Percentiles rank a stretch among this genome's conserved stretches.
Evolutionary conservation across 2,113 vertebrate species (phyloP).

Genomic region (Ibidorhyncha struthersii): DNA sequence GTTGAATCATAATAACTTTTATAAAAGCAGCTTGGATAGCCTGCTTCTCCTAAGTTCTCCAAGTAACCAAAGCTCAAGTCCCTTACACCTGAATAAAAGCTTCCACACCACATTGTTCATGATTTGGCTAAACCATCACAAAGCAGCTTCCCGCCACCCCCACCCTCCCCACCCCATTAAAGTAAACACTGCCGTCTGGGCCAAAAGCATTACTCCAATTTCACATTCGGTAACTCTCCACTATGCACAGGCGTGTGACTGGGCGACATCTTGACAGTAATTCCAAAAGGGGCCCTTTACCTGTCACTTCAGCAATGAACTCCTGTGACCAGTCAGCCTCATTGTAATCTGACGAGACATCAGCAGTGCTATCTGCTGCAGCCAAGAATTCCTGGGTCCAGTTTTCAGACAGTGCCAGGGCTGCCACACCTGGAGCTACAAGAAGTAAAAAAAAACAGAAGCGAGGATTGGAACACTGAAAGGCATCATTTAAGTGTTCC

Average conservation of each 20-base stretch:
- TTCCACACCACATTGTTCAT: neutral
- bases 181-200: neutral
- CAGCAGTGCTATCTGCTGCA: slow-evolving; percentile 77
- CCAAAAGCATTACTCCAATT: neutral
- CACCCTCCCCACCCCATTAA: fast-evolving
- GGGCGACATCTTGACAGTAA: neutral
- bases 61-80: neutral
- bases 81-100: neutral
- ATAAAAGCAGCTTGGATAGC: neutral
- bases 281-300: slow-evolving; percentile 63
- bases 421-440: slow-evolving; percentile 94
- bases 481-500: neutral
- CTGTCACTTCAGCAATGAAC: slow-evolving; percentile 94
- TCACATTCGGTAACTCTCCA: neutral
- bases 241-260: neutral
- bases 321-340: slow-evolving; percentile 97
- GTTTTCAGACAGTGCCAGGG: slow-evolving; percentile 92
- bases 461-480: neutral
- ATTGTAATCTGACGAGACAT: slow-evolving; percentile 82
- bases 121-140: neutral
- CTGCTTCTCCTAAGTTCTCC: neutral
- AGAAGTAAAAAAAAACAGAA: neutral
- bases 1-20: neutral
- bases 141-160: neutral
- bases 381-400: slow-evolving; percentile 94